phyloP scores from a whole-genome alignment of 2,113 vertebrate genomes.

The Australoheros scitulus region DNA sequence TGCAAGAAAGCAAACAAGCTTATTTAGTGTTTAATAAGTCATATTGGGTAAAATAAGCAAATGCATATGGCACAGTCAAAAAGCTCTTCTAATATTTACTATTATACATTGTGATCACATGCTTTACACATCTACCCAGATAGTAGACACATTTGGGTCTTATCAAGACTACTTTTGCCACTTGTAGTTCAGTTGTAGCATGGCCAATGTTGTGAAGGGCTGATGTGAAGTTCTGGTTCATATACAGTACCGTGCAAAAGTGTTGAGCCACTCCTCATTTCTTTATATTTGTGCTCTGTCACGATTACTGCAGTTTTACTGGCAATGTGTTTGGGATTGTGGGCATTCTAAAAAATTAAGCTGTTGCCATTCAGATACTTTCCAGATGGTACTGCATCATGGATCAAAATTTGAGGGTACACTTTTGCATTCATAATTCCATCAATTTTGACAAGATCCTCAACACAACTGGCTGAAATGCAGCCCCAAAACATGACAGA shows the following conservation, averaged over 20 bases:
- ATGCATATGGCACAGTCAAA: neutral
- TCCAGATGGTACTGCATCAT: neutral
- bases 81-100: neutral
- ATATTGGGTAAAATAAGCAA: neutral
- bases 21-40: neutral
- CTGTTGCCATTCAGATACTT: neutral
- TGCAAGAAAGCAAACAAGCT: constrained; percentile 22
- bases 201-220: neutral
- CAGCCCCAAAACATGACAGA: neutral
- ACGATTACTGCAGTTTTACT: neutral
- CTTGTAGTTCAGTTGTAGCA: neutral
- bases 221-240: neutral
- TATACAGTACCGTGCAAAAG: neutral
- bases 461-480: neutral
- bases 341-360: neutral
- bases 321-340: neutral
- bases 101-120: neutral
- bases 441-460: neutral
- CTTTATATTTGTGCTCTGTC: neutral
- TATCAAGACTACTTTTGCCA: neutral
- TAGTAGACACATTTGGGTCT: neutral
- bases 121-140: constrained; percentile 1
- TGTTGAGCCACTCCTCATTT: neutral
- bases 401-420: neutral
- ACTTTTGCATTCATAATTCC: neutral